Base-by-base conservation (phyloP, 23 tunicate genomes). In the Phallusia fumigata region DNA sequence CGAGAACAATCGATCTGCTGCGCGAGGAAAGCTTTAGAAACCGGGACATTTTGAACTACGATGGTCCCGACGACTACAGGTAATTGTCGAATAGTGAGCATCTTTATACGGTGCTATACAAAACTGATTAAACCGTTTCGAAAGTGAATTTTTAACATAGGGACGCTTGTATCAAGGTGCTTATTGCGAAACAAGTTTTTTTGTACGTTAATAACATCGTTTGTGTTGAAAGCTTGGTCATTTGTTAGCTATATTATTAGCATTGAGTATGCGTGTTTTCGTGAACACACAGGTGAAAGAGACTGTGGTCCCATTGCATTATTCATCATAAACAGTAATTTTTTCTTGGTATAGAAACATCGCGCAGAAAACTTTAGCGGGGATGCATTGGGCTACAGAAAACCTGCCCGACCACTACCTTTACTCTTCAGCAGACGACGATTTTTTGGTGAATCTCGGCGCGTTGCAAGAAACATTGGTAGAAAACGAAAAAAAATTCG, bases 1-100 rank as follows among this genome's bases (percentile, higher is more conserved):
- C 8, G 16, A 58, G 3, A 24, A 58, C 16, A 13, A 58, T 6
- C 8, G 69, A 58, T 58, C 13, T 58, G 16, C 69, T 58, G 69
- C 69, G 69, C 28, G 69, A 58, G 69, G 69, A 58, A 58, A 2
- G 5, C 13, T 58, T 58, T 22, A 8, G 69, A 24, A 6, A 58
- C 69, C 28, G 5, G 3, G 69, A 58, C 69, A 58, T 58, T 21
- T 58, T 58, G 16, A 58, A 58, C 69, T 58, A 58, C 28, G 28
- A 58, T 16, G 69, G 69, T 6, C 16, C 69, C 26, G 69, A 58
- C 69, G 69, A 58, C 13, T 58, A 58, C 69, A 58, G 69, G 69
- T 58, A 10, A 40, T 40, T 40, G 8, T 40, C 10, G 47, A 40
- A 40, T 10, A 5, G 10, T 3, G 47, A 40, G 47, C 47, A 40